Evolutionary conservation across 2,888 invertebrate genomes (phyloP), one percentile per base, ranked within the genome.

Genomic region (Hypena proboscidalis): DNA sequence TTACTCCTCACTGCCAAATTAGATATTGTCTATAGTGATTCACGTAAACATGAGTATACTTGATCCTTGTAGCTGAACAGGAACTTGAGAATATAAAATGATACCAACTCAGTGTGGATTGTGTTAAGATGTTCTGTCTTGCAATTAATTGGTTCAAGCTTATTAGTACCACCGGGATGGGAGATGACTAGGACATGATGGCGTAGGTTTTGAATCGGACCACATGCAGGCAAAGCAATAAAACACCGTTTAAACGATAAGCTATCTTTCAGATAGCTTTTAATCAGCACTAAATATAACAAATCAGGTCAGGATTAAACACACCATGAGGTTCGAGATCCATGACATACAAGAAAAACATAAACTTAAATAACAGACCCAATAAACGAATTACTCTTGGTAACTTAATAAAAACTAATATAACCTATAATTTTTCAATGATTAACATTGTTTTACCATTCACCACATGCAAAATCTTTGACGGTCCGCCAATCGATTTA

Each of bases 301-400:
- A 51, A 47, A 31, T 26, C 21, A 30, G 8, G 21, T 19, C 38
- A 29, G 7, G 25, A 13, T 25, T 35, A 39, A 42, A 35, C 14
- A 9, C 38, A 34, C 5, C 19, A 14, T 35, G 20, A 15, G 25
- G 31, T 5, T 9, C 4, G 5, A 23, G 1, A 25, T 13, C 23
- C 30, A 14, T n/a, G 25, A 26, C n/a, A 2, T 5, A 23, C 14
- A 33, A 38, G 34, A 30, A 36, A 36, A 37, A 2, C 37, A 48
- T 32, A 51, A 49, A 49, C 51, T 49, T 54, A 61, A 48, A 31
- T 54, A 54, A 47, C 10, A 52, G 49, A 60, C 43, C 27, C 31
- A 57, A 44, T 38, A 29, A 48, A 54, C 33, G 44, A 31, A 42
- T 34, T 37, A 45, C 20, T 43, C 36, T 32, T 53, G 62, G 62